These are phyloP conservation scores for Mus pahari DNA, from an alignment of 2,113 vertebrate genomes.

Conservation along the genomic window DNA sequence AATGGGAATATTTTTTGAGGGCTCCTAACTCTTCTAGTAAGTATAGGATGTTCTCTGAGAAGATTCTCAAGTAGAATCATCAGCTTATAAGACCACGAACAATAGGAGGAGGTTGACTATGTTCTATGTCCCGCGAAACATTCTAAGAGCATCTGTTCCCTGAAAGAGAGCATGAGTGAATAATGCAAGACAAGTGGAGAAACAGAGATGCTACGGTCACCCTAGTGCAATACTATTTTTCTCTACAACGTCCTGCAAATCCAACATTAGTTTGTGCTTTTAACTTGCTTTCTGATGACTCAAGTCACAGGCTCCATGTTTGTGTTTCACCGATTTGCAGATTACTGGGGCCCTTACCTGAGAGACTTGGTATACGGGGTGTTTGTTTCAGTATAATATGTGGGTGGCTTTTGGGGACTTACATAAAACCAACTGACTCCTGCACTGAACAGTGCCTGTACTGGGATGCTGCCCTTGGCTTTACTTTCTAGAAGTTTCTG, in stretches of 20 bases:
- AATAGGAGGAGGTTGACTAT: not conserved
- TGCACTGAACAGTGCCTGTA: not conserved
- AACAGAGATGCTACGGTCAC: not conserved
- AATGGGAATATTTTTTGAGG: too few relatives aligned
- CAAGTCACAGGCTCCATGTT: not conserved
- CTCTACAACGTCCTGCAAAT: not conserved
- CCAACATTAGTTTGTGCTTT: not conserved
- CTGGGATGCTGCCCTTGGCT: not conserved
- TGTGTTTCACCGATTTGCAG: not conserved
- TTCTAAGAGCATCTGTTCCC: fast-evolving
- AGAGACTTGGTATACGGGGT: not conserved
- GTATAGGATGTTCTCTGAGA: not conserved
- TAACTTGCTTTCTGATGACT: not conserved
- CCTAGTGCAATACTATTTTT: not conserved
- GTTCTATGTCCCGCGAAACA: not conserved
- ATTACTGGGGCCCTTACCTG: not conserved
- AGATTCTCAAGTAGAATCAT: not conserved
- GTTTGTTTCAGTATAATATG: not conserved
- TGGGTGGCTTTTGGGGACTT: not conserved
- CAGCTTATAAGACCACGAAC: not conserved
- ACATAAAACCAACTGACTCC: not conserved
- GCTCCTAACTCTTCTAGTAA: not conserved
- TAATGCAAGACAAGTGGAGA: not conserved
- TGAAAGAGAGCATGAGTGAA: not conserved
- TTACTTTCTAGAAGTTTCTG: not conserved